A percentile compares a stretch with the other conserved stretches of the same genome.
phyloP scores from a whole-genome alignment of 1,140 invertebrate species.

The Drosophila tani region DNA sequence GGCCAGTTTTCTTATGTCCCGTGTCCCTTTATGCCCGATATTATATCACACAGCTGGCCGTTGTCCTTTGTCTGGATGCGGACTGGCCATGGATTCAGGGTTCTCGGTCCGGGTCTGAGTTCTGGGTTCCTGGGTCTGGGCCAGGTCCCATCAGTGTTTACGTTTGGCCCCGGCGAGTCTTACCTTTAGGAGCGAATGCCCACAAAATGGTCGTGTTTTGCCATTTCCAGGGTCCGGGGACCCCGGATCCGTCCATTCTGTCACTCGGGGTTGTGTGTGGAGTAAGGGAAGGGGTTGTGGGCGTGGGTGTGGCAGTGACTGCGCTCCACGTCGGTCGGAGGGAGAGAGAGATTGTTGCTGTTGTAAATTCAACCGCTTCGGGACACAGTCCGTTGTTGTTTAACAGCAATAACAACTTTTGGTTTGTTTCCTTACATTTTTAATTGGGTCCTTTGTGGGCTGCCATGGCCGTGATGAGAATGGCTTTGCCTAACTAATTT shows the following conservation, averaged over 20 bases:
- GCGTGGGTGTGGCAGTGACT: conserved; percentile 22
- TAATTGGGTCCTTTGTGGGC: conserved; percentile 83
- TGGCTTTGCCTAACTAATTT: conserved; percentile 82
- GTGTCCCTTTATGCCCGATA: conserved; percentile 80
- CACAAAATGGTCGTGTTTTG: conserved; percentile 80
- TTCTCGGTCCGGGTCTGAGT: conserved; percentile 1
- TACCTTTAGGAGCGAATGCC: conserved; percentile 68
- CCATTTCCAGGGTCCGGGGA: conserved; percentile 49
- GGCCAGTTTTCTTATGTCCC: conserved; percentile 79
- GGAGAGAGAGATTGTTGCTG: conserved; percentile 62
- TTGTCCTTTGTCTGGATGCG: conserved; percentile 57
- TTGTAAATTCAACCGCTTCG: conserved; percentile 83
- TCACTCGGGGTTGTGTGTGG: conserved; percentile 29
- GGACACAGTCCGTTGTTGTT: conserved; percentile 82
- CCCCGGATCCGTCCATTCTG: conserved; percentile 39
- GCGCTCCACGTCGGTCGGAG: conserved; percentile 33
- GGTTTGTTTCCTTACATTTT: conserved; percentile 84
- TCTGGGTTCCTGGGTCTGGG: conserved; percentile 26
- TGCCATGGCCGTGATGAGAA: conserved; percentile 72
- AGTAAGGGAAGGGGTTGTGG: conserved; percentile 14
- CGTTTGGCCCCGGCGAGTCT: conserved; percentile 56
- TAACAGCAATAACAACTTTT: conserved; percentile 83
- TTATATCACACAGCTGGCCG: conserved; percentile 76
- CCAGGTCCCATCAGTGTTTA: conserved; percentile 70
- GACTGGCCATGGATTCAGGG: conserved; percentile 27